Evolutionary conservation across 2,888 invertebrate species (phyloP), one percentile per base, ranked within the genome.

Genomic region (Caradrina clavipalpis): DNA sequence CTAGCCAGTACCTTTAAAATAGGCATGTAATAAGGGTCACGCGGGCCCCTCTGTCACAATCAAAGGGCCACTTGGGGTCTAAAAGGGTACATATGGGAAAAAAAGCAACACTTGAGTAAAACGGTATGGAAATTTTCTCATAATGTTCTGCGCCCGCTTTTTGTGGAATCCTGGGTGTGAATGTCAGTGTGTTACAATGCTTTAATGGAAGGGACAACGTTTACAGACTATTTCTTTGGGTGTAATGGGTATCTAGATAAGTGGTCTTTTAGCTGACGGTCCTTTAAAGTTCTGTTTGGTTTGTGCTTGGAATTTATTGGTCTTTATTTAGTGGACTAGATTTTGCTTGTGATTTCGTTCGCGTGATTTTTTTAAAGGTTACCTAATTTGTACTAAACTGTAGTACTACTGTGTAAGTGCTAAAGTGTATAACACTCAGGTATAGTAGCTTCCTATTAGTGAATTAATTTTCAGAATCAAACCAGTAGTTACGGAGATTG

Each of bases 81-180:
- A 82, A 88, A 91, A 88, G 86, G 87, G 87, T 86, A 74, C 72
- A 67, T 68, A 61, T 42, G 71, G 71, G 13, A 80, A 81, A 88
- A 88, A 86, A 84, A 84, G 86, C 85, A 80, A 84, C 87, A 89
- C 86, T 88, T 88, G 86, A 84, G 84, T 84, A 82, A 86, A 91
- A 76, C 80, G 86, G 75, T 87, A 89, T 91, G 91, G 88, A 90
- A 91, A 92, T 91, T 86, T 81, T 70, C 86, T 74, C 86, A 81
- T 89, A 88, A 89, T 89, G 86, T 88, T 85, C 84, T 55, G 61
- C 63, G 73, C 69, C 73, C 17, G 26, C 83, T 81, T 89, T 90
- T 88, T 88, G 87, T 82, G 62, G 74, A 59, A 71, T 57, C 55
- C 69, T 78, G 80, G 69, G 75, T 78, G 78, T 66, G 63, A 79